Percentiles rank a stretch among this genome's conserved stretches.
These are phyloP conservation scores for Mesaphorura yosii DNA, from an alignment of 1,140 invertebrate species.

Conservation along the genomic window DNA sequence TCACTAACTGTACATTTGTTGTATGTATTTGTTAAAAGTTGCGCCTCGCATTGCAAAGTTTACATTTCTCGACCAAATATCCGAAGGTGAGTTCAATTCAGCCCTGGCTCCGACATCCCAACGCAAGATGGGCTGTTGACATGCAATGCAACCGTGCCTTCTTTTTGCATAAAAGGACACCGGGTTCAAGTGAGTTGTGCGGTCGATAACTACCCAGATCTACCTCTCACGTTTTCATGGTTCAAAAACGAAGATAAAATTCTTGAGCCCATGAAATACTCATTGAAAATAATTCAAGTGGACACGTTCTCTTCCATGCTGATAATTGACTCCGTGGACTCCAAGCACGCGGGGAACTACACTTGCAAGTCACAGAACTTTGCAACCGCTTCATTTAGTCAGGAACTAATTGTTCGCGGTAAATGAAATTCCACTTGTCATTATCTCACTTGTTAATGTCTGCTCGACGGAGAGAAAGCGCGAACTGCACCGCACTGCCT, in stretches of 20 bases:
- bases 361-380: slow-evolving; percentile 37
- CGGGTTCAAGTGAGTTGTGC: slow-evolving; percentile 9
- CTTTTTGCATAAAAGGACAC: slow-evolving; percentile 6
- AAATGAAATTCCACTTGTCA: no score
- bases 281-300: slow-evolving; percentile 33
- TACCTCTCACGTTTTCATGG: slow-evolving; percentile 47
- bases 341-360: slow-evolving; percentile 36
- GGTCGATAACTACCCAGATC: not conserved
- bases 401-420: slow-evolving; percentile 50
- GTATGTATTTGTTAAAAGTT: not conserved
- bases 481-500: no score
- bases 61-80: not conserved
- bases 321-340: slow-evolving; percentile 26
- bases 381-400: slow-evolving; percentile 47
- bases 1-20: not conserved
- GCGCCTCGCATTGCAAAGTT: not conserved
- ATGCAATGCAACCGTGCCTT: no score
- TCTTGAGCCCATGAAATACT: not conserved
- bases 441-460: no score
- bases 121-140: no score
- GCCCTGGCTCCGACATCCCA: no score
- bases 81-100: no score
- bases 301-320: slow-evolving; percentile 47
- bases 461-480: no score
- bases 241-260: slow-evolving; percentile 43